Evolutionary conservation across 2,888 invertebrate species (phyloP).

Genomic region (Timema cristinae): DNA sequence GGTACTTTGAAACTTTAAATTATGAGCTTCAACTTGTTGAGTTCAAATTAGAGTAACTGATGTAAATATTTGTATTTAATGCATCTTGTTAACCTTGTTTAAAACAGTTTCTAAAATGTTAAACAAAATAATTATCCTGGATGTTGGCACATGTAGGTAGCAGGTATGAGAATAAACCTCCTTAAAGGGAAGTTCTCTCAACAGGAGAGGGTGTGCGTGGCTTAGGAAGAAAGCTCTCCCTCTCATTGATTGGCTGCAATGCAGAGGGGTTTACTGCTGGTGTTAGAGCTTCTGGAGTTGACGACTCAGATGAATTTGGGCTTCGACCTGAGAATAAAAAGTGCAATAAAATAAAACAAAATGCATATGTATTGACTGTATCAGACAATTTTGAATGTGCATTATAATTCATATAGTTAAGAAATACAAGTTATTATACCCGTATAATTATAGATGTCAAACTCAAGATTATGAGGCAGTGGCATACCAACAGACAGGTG

Average conservation of each 20-base stretch:
- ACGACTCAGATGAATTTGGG: slow-evolving; percentile 57
- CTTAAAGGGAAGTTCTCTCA: slow-evolving; percentile 32
- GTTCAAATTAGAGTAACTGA: no score
- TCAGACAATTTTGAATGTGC: not conserved
- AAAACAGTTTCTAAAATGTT: no score
- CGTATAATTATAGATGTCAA: slow-evolving; percentile 69
- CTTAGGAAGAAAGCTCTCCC: slow-evolving; percentile 31
- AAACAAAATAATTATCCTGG: no score
- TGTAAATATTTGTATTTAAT: no score
- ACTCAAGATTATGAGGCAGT: slow-evolving; percentile 62
- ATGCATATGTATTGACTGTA: not conserved
- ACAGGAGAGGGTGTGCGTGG: slow-evolving; percentile 28
- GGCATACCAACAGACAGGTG: slow-evolving; percentile 62
- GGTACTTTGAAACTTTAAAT: no score
- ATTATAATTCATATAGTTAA: not conserved
- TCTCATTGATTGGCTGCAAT: slow-evolving; percentile 54
- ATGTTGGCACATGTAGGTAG: slow-evolving; percentile 7
- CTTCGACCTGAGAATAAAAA: slow-evolving; percentile 46
- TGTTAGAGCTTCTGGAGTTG: slow-evolving; percentile 54
- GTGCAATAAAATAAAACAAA: not conserved
- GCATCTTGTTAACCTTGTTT: no score
- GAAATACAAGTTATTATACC: slow-evolving; percentile 29
- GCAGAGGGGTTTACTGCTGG: slow-evolving; percentile 42
- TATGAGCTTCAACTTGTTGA: no score
- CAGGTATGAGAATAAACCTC: not conserved